Evolutionary conservation across 2,113 vertebrate species (phyloP), one percentile per base, ranked within the genome.

Genomic region (Microtus pennsylvanicus): DNA sequence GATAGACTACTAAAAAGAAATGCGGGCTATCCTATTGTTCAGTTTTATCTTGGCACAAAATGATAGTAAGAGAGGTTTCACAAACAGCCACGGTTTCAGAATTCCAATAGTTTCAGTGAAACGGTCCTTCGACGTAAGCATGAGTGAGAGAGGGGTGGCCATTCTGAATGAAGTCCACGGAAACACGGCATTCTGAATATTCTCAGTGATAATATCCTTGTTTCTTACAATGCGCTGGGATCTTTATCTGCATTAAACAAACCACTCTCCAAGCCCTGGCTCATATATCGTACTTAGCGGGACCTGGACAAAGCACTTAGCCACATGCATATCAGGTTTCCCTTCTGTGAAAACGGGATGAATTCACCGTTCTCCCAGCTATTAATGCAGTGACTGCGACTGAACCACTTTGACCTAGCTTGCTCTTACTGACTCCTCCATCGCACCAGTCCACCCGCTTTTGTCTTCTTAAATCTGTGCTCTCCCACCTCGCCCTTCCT

Each of bases 71-170:
- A 12, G 88, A 83, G 89, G 35, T 35, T 47, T 83, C 89, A 33
- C 45, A 95, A 90, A 92, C 70, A 86, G 74, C 74, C 81, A 67
- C 3, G 17, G 86, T 82, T 94, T 77, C 30, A 55, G 33, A 92
- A 91, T 63, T 67, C 92, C 58, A 86, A 1, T 21, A 50, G 93
- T 10, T 90, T 52, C 17, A 30, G 61, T 33, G 42, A 85, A 88
- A 85, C 50, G 5, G 35, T 88, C 13, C 24, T n/a, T 10, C 28
- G 30, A 9, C 85, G 14, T 87, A 38, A 52, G 24, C 70, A 55
- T 76, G 21, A 87, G 33, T 17, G 47, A 90, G 83, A 87, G 83
- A 87, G 74, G 78, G 82, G 80, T 50, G 55, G 45, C 13, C 58
- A 3, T 72, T 58, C 78, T 30, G 38, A 92, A 65, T 4, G 87